Evolutionary conservation across 2,113 vertebrate species (phyloP), one percentile per base, ranked within the genome.

Genomic region (Chascanopsetta lugubris): DNA sequence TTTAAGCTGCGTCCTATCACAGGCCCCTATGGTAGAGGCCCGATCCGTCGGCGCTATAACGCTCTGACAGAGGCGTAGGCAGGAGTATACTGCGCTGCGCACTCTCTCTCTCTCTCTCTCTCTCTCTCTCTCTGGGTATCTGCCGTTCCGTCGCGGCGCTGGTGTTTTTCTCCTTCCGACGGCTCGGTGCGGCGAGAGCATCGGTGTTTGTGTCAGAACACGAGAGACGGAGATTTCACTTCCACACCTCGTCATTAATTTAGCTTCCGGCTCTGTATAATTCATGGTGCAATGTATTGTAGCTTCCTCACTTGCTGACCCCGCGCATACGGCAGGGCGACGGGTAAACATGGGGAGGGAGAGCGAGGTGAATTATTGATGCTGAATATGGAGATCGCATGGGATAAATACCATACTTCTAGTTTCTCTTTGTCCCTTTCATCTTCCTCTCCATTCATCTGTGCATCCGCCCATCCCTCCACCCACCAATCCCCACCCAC

Each of bases 281-380:
- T 48, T 10, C 25, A 12, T 24, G 0, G 12, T 49, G n/a, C 17
- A 27, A 49, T 49, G 24, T 17, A 49, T 17, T 25, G 46, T 25
- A 25, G 22, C 46, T 48, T n/a, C n/a, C 29, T 25, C 49, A 63
- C 32, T 66, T 54, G 61, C 54, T 76, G 54, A 78, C 68, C 61
- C 36, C 27, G 22, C 32, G 45, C 15, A 20, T 56, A 27, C 36
- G 58, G 38, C 46, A 45, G 45, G 21, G 64, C 25, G 21, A 68
- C 25, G 32, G 22, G 69, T 51, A 62, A 85, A 79, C 68, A 76
- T 40, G 38, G n/a, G n/a, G 11, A 42, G n/a, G 12, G n/a, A 18
- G 46, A 50, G 43, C 18, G 56, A 57, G 43, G 18, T 65, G 50
- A 85, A 77, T 83, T 72, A 83, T 83, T 81, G 63, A 62, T 53